Evolutionary conservation across 2,888 invertebrate genomes (phyloP).

Genomic region (Sceliomorpha sp.): DNA sequence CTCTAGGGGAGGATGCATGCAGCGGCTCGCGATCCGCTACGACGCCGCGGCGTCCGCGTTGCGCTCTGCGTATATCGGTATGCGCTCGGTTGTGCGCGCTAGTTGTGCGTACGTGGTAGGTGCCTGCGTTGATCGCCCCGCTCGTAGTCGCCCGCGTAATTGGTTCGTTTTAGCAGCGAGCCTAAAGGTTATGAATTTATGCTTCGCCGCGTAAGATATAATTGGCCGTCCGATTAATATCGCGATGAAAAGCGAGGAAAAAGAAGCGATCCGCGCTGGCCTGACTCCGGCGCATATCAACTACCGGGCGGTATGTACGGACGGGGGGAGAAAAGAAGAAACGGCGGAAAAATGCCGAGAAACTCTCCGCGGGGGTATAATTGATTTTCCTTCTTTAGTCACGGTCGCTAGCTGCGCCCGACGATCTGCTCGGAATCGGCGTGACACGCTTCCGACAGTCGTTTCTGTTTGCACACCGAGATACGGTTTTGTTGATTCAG

Average conservation of each 20-base stretch:
- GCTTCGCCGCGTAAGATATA: conserved; percentile 69
- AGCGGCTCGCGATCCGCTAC: too few relatives aligned
- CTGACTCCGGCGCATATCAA: conserved; percentile 28
- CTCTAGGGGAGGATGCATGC: conserved; percentile 33
- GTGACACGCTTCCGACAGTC: conserved; percentile 28
- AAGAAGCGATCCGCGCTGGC: conserved; percentile 26
- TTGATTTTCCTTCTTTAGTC: conserved; percentile 53
- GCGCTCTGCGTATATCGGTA: conserved; percentile 42
- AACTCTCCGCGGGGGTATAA: conserved; percentile 44
- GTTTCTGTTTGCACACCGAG: too few relatives aligned
- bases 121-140: conserved; percentile 55
- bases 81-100: conserved; percentile 39
- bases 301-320: conserved; percentile 8
- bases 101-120: conserved; percentile 42
- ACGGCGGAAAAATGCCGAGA: conserved; percentile 1
- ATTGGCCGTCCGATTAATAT: conserved; percentile 74
- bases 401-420: conserved; percentile 11
- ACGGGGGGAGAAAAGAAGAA: not conserved
- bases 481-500: too few relatives aligned
- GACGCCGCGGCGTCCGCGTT: conserved; percentile 17
- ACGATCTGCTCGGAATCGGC: conserved; percentile 15
- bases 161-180: conserved; percentile 68
- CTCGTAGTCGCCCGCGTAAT: conserved; percentile 61
- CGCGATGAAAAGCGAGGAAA: conserved; percentile 62
- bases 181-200: conserved; percentile 71